A percentile compares a stretch with the other conserved stretches of the same genome.
Evolutionary conservation across 2,797 vertebrate genomes (phyloP).

Genomic region (Xenentodon cancila): DNA sequence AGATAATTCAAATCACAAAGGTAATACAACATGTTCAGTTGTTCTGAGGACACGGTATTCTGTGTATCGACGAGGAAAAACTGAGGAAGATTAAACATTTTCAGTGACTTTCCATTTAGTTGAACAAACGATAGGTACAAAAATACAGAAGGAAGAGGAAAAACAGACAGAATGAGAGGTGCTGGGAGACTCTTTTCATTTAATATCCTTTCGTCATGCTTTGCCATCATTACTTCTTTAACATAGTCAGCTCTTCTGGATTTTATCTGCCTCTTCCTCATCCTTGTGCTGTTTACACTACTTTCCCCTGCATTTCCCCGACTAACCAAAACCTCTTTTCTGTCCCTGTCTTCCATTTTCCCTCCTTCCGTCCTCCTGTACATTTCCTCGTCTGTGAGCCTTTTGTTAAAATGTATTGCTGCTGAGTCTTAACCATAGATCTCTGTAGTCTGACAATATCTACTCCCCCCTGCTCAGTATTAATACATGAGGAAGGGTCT

Average conservation of each 20-base stretch:
- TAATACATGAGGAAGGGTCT: constrained; percentile 56
- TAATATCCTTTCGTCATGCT: constrained; percentile 21
- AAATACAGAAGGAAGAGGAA: background rate
- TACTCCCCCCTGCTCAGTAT: constrained; percentile 27
- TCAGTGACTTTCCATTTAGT: constrained; percentile 31
- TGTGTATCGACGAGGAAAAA: constrained; percentile 10
- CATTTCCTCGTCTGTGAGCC: constrained; percentile 1
- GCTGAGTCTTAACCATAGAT: too few species aligned
- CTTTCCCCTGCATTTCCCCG: background rate
- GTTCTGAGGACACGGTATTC: constrained; percentile 14
- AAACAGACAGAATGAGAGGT: constrained; percentile 27
- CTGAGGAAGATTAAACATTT: constrained; percentile 32
- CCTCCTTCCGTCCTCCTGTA: background rate
- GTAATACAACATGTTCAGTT: constrained; percentile 21
- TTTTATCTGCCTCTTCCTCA: constrained; percentile 10
- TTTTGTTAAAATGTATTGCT: constrained; percentile 1
- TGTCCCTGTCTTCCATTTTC: constrained; percentile 3
- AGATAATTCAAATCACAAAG: constrained; percentile 25
- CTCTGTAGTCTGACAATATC: constrained; percentile 21
- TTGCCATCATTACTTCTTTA: constrained; percentile 28
- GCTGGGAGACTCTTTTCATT: constrained; percentile 17
- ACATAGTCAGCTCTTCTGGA: background rate
- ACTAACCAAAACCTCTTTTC: background rate
- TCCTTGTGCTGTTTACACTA: constrained; percentile 9
- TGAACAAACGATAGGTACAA: constrained; percentile 15